Percentiles rank a stretch among this genome's conserved stretches.
phyloP scores from a whole-genome alignment of 2,888 invertebrate species.

The Dorcus parallelipipedus region DNA sequence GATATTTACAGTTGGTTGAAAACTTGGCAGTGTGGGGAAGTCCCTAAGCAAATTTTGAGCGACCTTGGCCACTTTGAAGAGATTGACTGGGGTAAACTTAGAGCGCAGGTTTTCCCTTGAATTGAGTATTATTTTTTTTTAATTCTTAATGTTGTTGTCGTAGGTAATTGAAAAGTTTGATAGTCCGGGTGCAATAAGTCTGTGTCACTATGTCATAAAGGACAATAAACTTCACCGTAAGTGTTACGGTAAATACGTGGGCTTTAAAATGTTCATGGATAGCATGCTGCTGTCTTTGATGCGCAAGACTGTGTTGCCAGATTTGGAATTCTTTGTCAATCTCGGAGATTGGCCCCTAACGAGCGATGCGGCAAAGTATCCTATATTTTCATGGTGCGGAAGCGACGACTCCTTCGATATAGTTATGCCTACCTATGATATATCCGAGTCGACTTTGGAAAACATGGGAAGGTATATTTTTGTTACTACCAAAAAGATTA shows the following conservation, averaged over 20 bases:
- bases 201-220: constrained; percentile 87
- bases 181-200: constrained; percentile 75
- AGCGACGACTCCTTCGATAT: constrained; percentile 83
- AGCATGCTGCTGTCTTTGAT: constrained; percentile 76
- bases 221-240: constrained; percentile 78
- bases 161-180: constrained; percentile 63
- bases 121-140: background rate
- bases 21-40: constrained; percentile 60
- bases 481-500: background rate
- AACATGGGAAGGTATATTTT: constrained; percentile 80
- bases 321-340: constrained; percentile 88
- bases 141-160: constrained; percentile 20
- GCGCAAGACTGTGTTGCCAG: constrained; percentile 77
- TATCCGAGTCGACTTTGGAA: constrained; percentile 88
- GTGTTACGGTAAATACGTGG: constrained; percentile 92
- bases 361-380: constrained; percentile 54
- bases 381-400: constrained; percentile 96
- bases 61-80: constrained; percentile 68
- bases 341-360: constrained; percentile 95
- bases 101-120: constrained; percentile 42
- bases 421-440: constrained; percentile 91
- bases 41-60: constrained; percentile 65
- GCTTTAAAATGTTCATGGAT: constrained; percentile 95
- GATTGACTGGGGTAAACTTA: constrained; percentile 67
- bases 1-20: constrained; percentile 64